Evolutionary conservation across 1,140 invertebrate genomes (phyloP).

Genomic region (Penaeus indicus): DNA sequence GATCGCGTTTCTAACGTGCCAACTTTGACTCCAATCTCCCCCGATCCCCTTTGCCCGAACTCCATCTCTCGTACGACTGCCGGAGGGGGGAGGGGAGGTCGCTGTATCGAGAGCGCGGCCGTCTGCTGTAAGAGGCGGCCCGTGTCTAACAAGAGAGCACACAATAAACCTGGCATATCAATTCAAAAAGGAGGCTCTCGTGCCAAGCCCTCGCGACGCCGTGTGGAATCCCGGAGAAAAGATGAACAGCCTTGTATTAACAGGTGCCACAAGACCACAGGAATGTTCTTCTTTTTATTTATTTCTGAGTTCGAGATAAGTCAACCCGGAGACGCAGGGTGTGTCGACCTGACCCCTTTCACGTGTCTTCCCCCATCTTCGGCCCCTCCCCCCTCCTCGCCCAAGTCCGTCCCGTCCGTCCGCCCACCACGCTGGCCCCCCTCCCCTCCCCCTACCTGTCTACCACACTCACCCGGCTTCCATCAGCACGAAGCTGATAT

Average conservation of each 20-base stretch:
- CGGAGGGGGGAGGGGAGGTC: neutral
- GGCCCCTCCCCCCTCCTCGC: neutral
- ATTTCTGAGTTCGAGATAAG: constrained; percentile 18
- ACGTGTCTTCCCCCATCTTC: neutral
- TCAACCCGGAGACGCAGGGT: neutral
- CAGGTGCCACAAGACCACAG: constrained; percentile 19
- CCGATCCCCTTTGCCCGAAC: neutral
- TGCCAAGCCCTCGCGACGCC: neutral
- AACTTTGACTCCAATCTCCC: neutral
- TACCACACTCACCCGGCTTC: no score
- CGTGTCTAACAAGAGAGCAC: constrained; percentile 24
- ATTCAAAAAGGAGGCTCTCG: constrained; percentile 15
- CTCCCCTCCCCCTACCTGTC: no score
- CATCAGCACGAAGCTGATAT: no score
- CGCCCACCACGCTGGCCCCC: no score
- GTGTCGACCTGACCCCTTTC: neutral
- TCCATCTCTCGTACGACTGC: no score
- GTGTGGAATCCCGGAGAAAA: neutral
- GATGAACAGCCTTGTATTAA: constrained; percentile 1
- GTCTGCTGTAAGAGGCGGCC: neutral
- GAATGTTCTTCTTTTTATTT: neutral
- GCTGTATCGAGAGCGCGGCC: neutral
- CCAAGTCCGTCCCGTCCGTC: neutral
- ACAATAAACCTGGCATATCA: constrained; percentile 39
- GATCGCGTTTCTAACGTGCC: no score